These are phyloP conservation scores for Amphiprion percula DNA, from an alignment of 2,113 vertebrate genomes.

Conservation along the genomic window DNA sequence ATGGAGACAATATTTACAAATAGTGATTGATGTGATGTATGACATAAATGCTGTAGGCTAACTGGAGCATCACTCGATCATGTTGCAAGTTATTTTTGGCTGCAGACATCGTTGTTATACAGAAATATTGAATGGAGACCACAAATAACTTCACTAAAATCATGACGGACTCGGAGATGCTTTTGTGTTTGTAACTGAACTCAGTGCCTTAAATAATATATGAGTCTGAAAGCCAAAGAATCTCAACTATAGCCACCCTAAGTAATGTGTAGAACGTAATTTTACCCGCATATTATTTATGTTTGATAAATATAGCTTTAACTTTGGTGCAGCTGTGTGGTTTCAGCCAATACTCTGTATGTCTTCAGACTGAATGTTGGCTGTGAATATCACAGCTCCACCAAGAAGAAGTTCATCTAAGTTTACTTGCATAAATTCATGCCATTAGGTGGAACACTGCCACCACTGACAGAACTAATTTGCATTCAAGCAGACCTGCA, in stretches of 20 bases:
- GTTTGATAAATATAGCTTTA: background rate
- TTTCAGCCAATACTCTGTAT: background rate
- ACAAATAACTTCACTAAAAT: too few species aligned
- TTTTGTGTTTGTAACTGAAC: too few species aligned
- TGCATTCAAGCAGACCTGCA: conserved; percentile 17
- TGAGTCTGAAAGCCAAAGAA: too few species aligned
- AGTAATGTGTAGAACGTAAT: background rate
- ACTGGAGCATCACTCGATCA: too few species aligned
- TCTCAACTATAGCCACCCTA: background rate
- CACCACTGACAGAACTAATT: conserved; percentile 16
- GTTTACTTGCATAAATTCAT: conserved; percentile 42
- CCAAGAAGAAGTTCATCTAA: conserved; percentile 6
- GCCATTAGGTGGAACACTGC: conserved; percentile 18
- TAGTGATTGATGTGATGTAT: too few species aligned
- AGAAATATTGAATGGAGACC: too few species aligned
- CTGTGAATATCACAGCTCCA: background rate
- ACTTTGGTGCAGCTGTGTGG: background rate
- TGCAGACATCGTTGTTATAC: too few species aligned
- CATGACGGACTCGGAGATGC: too few species aligned
- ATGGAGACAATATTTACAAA: too few species aligned
- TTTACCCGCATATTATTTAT: background rate
- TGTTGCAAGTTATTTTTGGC: too few species aligned
- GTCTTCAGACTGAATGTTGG: background rate
- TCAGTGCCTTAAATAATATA: too few species aligned
- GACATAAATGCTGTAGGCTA: too few species aligned